These are phyloP conservation scores for Zaprionus lineosus DNA, from an alignment of 2,888 invertebrate species.

Conservation along the genomic window DNA sequence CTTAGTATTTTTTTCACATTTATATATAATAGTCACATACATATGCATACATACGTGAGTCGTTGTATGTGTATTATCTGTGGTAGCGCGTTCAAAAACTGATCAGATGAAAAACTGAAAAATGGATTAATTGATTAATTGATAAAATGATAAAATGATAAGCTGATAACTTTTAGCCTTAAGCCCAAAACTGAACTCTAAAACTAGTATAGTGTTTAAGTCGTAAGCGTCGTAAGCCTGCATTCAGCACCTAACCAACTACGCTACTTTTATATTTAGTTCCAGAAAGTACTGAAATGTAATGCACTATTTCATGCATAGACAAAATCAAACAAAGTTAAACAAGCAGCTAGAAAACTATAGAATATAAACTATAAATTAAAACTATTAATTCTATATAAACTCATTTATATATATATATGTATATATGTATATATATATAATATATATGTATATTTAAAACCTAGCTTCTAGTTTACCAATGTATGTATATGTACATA, in stretches of 20 bases:
- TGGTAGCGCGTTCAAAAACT: slow-evolving; percentile 61
- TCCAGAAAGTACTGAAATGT: slow-evolving; percentile 39
- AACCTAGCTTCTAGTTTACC: slow-evolving; percentile 49
- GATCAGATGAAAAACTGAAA: background rate
- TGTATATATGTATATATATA: slow-evolving; percentile 22
- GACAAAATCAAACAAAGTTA: slow-evolving; percentile 5
- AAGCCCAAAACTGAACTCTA: slow-evolving; percentile 33
- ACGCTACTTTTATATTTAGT: slow-evolving; percentile 22
- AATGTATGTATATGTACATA: slow-evolving; percentile 21
- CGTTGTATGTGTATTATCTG: slow-evolving; percentile 27
- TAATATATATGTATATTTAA: too few relatives aligned
- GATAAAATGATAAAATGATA: background rate
- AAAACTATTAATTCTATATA: slow-evolving; percentile 44
- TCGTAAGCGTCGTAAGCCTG: slow-evolving; percentile 53
- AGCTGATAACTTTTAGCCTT: slow-evolving; percentile 23
- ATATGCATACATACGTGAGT: background rate
- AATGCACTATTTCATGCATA: slow-evolving; percentile 44
- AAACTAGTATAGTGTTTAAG: slow-evolving; percentile 54
- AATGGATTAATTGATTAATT: background rate
- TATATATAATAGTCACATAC: background rate
- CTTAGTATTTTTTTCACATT: background rate
- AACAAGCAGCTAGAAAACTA: slow-evolving; percentile 12
- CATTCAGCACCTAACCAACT: slow-evolving; percentile 42
- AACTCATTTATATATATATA: slow-evolving; percentile 26
- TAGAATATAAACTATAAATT: slow-evolving; percentile 33